Base-by-base conservation (phyloP, 2,113 vertebrate genomes). In the Neolamprologus modestus region DNA sequence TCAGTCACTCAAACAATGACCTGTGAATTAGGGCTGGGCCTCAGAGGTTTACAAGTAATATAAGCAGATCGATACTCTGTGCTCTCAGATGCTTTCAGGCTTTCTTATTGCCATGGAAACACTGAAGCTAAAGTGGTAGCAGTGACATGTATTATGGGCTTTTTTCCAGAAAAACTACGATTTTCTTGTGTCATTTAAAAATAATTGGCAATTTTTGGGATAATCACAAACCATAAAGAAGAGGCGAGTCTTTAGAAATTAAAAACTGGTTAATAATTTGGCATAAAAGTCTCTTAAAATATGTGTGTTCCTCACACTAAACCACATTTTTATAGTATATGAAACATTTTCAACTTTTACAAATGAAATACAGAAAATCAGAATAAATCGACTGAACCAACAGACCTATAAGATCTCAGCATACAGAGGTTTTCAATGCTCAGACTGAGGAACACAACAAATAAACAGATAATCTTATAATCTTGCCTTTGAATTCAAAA, bases 11-110 rank as follows among this genome's bases (percentile, higher is more conserved):
- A 28, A 87, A 92, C 63, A 68, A 83, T 88, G 82, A 88, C 71
- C 83, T 83, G 78, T 90, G 87, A 92, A 93, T 92, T 83, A 89
- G 81, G 21, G 54, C 28, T 6, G 8, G 78, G 84, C 85, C 80
- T 88, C 85, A n/a, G 71, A 91, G 91, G 84, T 86, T 93, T 79
- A 89, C 79, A 83, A 88, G 92, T 63, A 89, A 93, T 90, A 89
- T 87, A 84, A 83, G 76, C 6, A 2, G 83, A 91, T 94, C 89
- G 1, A 94, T 93, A 80, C 61, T 2, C 37, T 17, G 17, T 21
- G 57, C 84, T 55, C 85, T 10, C 3, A 52, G 31, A 84, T 16
- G 50, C 54, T 78, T 83, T 61, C 28, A 5, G 54, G 82, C 63
- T 88, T 87, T 81, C 54, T 68, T 8, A 53, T 89, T n/a, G 55